Base-by-base conservation (phyloP, 2,113 vertebrate species). In the Zosterops pallidus region DNA sequence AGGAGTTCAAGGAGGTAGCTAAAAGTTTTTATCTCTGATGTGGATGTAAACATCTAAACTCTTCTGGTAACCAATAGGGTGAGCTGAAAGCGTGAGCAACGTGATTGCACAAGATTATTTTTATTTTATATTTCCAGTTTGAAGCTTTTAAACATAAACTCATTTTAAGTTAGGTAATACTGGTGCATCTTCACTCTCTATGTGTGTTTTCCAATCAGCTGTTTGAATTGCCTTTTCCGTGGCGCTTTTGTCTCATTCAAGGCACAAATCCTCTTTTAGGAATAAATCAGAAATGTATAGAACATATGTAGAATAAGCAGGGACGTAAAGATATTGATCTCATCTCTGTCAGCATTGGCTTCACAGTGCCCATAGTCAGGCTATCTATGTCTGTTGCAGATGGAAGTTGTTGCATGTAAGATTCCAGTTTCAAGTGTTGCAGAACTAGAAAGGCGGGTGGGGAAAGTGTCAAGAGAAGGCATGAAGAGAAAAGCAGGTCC, bases 221-320 rank as follows among this genome's bases (percentile, higher is more conserved):
- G 6, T 53, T 91, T 0, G 0, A 55, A 42, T 29, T 55, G 44
- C 21, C 18, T 62, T 63, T 93, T 65, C 59, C 0, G 1, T 2
- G 23, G 28, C 8, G 9, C 39, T 92, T 76, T 37, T 53, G 12
- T 16, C n/a, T 62, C n/a, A 22, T 80, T 44, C 41, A 76, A 37
- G 31, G 52, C 57, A 82, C 24, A 68, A 62, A 83, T 14, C 4
- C 0, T 35, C 14, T 49, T 35, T 24, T 60, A 60, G 24, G 46
- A 63, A 91, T 64, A 71, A 62, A 81, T 47, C 16, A 31, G 56
- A 64, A 42, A 41, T n/a, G 2, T n/a, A 11, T 6, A 65, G 37
- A 62, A 92, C n/a, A 55, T 31, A 70, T 4, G 35, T 12, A 83
- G 44, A 64, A 47, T 75, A 68, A 39, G 6, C 11, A 41, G 20